Evolutionary conservation across 2,797 vertebrate genomes (phyloP).

Genomic region (Xiphophorus birchmanni): DNA sequence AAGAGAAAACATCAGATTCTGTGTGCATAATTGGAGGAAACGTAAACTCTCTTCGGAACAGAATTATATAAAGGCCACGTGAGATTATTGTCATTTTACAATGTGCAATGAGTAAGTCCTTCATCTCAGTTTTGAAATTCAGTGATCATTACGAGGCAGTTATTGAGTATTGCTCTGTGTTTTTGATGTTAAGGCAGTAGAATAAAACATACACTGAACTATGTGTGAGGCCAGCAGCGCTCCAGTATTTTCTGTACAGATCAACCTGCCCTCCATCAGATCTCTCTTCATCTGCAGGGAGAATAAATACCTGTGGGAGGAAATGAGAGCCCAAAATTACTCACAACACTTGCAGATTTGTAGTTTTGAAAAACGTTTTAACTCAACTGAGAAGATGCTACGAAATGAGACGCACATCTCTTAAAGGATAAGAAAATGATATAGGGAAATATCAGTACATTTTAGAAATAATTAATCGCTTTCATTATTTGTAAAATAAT

Average conservation of each 20-base stretch:
- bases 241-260: conserved; percentile 89
- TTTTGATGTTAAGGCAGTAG: background rate
- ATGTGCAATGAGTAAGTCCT: background rate
- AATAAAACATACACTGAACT: conserved; percentile 85
- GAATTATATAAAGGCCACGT: background rate
- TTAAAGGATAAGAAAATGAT: background rate
- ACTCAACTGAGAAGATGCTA: background rate
- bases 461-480: background rate
- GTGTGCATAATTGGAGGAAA: background rate
- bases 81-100: background rate
- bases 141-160: background rate
- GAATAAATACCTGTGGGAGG: conserved; percentile 90
- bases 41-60: background rate
- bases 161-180: background rate
- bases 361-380: background rate
- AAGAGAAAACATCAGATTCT: conserved; percentile 8
- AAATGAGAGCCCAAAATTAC: conserved; percentile 1
- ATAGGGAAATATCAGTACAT: background rate
- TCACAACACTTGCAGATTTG: background rate
- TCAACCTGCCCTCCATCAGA: conserved; percentile 87
- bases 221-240: conserved; percentile 92
- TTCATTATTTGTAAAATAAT: background rate
- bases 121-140: background rate
- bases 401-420: background rate
- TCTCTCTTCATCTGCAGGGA: conserved; percentile 96